These are phyloP conservation scores for Nomada ferruginata DNA, from an alignment of 2,888 invertebrate genomes.

Conservation along the genomic window DNA sequence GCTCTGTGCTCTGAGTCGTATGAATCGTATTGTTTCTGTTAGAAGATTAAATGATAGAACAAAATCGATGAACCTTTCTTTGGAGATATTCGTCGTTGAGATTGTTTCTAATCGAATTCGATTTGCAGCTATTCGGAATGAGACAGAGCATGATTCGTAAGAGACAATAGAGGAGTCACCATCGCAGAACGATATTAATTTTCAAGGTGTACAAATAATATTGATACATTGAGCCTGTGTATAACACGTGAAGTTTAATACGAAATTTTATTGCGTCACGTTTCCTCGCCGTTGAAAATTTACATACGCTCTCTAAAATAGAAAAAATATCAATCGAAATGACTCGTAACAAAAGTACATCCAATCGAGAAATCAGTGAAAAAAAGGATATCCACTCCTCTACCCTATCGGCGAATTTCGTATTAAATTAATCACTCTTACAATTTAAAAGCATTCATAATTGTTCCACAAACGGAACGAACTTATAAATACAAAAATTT, in stretches of 20 bases:
- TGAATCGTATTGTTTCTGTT: no score
- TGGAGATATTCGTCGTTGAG: no score
- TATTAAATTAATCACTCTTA: conserved; percentile 47
- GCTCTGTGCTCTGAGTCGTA: not conserved
- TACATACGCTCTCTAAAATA: not conserved
- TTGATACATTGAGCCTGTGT: conserved; percentile 18
- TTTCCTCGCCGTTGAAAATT: not conserved
- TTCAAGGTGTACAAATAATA: conserved; percentile 12
- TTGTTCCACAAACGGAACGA: conserved; percentile 16
- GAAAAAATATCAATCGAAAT: not conserved
- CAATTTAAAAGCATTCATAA: conserved; percentile 27
- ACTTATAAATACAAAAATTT: conserved; percentile 23
- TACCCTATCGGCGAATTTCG: conserved; percentile 42
- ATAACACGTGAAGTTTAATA: conserved; percentile 43
- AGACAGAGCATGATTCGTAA: conserved; percentile 1
- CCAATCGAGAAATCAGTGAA: conserved; percentile 10
- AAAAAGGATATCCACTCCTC: not conserved
- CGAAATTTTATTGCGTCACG: conserved; percentile 43
- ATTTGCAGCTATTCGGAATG: conserved; percentile 2
- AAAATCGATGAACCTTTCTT: no score
- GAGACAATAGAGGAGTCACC: not conserved
- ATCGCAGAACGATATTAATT: conserved; percentile 23
- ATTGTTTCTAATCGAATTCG: no score
- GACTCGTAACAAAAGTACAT: not conserved
- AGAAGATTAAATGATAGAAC: no score